Percentiles rank a stretch among this genome's conserved stretches.
Conservation (phyloP, 2,797 vertebrate species). For the Microctenopoma lineatum region DNA sequence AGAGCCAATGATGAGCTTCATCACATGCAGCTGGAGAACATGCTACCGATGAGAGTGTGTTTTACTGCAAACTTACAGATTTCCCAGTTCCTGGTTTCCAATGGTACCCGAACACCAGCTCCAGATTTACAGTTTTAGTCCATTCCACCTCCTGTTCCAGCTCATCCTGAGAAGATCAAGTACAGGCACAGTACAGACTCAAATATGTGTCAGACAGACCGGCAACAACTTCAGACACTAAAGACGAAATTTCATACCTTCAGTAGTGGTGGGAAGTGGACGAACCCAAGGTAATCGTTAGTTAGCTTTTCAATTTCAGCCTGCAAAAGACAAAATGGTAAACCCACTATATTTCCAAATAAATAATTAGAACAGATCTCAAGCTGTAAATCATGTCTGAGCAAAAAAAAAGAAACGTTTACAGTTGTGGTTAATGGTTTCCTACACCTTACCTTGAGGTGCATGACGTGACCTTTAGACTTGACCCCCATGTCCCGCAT, state of each 20-base stretch:
- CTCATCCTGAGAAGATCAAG: constrained; percentile 70
- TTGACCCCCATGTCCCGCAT: constrained; percentile 95
- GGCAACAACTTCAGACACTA: not conserved
- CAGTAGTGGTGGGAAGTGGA: constrained; percentile 95
- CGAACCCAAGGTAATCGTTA: constrained; percentile 92
- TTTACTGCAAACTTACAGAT: constrained; percentile 81
- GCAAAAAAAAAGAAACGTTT: not conserved
- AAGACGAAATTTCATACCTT: constrained; percentile 83
- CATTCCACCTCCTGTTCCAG: constrained; percentile 70
- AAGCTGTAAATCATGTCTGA: constrained; percentile 3
- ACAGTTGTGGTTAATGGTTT: constrained; percentile 15
- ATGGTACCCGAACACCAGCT: constrained; percentile 97
- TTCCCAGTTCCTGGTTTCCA: constrained; percentile 91
- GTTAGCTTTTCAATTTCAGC: constrained; percentile 94
- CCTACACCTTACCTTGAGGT: constrained; percentile 89
- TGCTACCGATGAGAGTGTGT: constrained; percentile 12
- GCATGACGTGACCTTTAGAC: constrained; percentile 97
- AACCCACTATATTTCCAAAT: constrained; percentile 12
- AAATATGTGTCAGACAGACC: constrained; percentile 12
- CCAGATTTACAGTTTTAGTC: constrained; percentile 79
- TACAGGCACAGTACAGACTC: not conserved
- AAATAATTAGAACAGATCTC: not conserved
- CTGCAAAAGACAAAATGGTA: constrained; percentile 76
- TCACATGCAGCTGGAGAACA: constrained; percentile 36
- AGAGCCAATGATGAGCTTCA: constrained; percentile 22